Base-by-base conservation (phyloP, 2,888 invertebrate species). In the Heterodera filipjevi region DNA sequence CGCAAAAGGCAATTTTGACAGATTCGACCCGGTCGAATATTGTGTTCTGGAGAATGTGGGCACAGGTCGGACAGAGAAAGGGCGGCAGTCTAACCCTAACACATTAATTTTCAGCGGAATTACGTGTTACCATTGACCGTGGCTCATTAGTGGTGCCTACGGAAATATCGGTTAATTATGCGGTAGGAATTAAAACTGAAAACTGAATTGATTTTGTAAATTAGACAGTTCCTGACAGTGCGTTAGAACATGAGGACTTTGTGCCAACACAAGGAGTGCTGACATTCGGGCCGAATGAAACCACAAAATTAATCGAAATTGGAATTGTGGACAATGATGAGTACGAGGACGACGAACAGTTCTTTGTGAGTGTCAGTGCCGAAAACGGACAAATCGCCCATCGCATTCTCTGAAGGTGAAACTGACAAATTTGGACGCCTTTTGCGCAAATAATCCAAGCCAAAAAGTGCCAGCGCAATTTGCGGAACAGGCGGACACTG, bases 1-100 rank as follows among this genome's bases (percentile, higher is more conserved):
- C 1, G 16, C 16, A 2, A 22, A 76, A 33, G 32, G 14, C 32
- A 3, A 16, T 76, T 53, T 30, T 75, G 66, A 30, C 44, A 80
- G 80, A 68, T 99, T 99, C 89, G 95, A 97, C 85, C 98, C 98
- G 0, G 94, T 95, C 73, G 96, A 97, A 90, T 98, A 99, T 90
- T 97, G 97, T 3, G 98, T 98, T 10, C 94, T 99, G 93, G 99
- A 99, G 90, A 96, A 95, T 90, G 95, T 97, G 80, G 99, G 98
- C 0, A 93, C 94, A 19, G 95, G 64, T 75, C 14, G 12, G 2
- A 35, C 16, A 27, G 35, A n/a, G 94, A 94, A 86, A 93, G 95
- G 22, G 93, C 94, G n/a, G n/a, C 39, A 1, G 85, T 84, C 19
- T 75, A 92, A 93, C 32, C 35, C 39, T 35, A 5, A 22, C 14